Base-by-base conservation (phyloP, 2,888 invertebrate genomes). In the Urechis unicinctus region DNA sequence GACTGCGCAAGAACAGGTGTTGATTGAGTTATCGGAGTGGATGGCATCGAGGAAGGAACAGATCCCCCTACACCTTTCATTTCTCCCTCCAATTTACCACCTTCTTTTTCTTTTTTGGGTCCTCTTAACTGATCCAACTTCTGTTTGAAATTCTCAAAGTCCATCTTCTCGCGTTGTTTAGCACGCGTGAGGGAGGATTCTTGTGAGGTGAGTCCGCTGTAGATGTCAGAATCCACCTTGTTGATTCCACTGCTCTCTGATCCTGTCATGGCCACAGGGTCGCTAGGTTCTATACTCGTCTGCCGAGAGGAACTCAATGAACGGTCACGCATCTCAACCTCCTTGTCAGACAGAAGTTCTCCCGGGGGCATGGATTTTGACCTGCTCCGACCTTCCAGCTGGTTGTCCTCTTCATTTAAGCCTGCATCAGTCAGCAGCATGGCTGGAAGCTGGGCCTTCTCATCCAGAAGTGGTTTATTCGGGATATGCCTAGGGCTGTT, bases 141-240 rank as follows among this genome's bases (percentile, higher is more conserved):
- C 50, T 64, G 59, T 52, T 63, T 63, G 50, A 65, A 44, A 45
- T 61, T 56, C 49, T 65, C 65, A 53, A 62, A 63, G 46, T 65
- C 55, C 54, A 56, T 61, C 9, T 45, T 50, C 22, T 62, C 55
- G 17, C 54, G 25, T 5, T 45, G n/a, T n/a, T 51, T 43, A 2
- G 26, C 21, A 41, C 50, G 48, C 5, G 51, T 56, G 9, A 53
- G n/a, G 22, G 60, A 53, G 50, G 46, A 50, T 50, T 61, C 61
- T 21, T 48, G 48, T 6, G 48, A 48, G 9, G 48, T 26, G 5
- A 26, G 48, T 13, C 26, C 48, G 28, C 28, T 48, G 13, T 9
- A 21, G 9, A 48, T 9, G 13, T 48, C 48, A 5, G 13, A 9
- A 6, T 48, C 9, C 45, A 21, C 22, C 22, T 17, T n/a, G n/a